Percentiles rank a stretch among this genome's conserved stretches.
phyloP scores from a whole-genome alignment of 2,797 vertebrate species.

The Tauraco hartlaubi region DNA sequence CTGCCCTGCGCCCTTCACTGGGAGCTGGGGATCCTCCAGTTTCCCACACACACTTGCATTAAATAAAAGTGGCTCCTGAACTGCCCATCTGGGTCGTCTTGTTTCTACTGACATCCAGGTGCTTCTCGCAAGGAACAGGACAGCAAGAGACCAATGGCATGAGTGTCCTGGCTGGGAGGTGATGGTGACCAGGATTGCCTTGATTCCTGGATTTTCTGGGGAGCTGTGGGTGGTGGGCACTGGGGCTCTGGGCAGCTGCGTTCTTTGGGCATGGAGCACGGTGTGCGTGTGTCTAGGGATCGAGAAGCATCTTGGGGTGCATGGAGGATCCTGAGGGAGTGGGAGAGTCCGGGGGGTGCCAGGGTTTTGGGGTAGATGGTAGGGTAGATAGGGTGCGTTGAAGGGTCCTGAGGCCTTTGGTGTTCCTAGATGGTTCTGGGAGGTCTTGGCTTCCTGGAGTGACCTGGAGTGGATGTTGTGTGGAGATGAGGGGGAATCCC shows the following conservation, averaged over 20 bases:
- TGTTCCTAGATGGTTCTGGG: neutral
- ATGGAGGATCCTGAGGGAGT: neutral
- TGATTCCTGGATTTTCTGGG: neutral
- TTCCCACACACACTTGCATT: neutral
- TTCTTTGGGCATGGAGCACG: fast-evolving
- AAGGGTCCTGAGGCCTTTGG: neutral
- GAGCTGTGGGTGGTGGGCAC: neutral
- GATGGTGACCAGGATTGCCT: neutral
- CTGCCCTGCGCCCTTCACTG: neutral
- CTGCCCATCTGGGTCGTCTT: neutral
- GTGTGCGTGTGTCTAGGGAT: neutral
- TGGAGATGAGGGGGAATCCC: neutral
- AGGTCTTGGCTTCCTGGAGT: neutral
- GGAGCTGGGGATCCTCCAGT: neutral
- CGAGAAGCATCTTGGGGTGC: neutral
- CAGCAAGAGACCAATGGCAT: neutral
- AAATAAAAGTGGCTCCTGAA: constrained; percentile 55
- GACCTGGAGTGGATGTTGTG: neutral
- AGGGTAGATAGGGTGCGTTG: too few species aligned
- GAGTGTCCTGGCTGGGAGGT: neutral
- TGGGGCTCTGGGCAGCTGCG: neutral
- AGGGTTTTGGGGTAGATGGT: neutral
- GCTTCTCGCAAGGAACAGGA: neutral
- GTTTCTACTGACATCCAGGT: neutral
- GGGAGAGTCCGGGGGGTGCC: neutral